These are phyloP conservation scores for Bathynomus jamesi DNA, from an alignment of 1,140 invertebrate species.

Conservation along the genomic window DNA sequence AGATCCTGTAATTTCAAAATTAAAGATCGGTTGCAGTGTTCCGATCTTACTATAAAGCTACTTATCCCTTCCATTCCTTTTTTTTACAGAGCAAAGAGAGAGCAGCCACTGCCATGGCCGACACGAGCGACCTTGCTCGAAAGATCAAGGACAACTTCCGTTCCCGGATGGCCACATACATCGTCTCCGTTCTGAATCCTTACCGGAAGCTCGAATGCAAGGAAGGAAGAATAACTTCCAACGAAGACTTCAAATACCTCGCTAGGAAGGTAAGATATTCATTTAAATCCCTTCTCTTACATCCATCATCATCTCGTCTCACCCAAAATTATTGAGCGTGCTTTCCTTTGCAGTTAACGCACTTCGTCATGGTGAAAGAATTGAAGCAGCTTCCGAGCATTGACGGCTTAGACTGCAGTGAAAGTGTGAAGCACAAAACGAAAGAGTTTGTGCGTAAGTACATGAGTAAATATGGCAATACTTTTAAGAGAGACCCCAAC, in stretches of 20 bases:
- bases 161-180: conserved; percentile 75
- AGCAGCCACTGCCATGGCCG: conserved; percentile 33
- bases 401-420: conserved; percentile 78
- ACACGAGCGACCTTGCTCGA: conserved; percentile 30
- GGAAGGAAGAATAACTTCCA: conserved; percentile 73
- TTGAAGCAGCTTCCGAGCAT: conserved; percentile 81
- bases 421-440: conserved; percentile 86
- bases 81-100: conserved; percentile 29
- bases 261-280: conserved; percentile 71
- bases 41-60: too few relatives aligned
- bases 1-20: too few relatives aligned
- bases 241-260: conserved; percentile 91
- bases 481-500: conserved; percentile 44
- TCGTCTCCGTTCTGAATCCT: conserved; percentile 82
- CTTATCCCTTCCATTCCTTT: too few relatives aligned
- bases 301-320: neutral
- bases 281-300: neutral
- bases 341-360: conserved; percentile 63
- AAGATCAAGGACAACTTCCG: conserved; percentile 81
- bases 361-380: conserved; percentile 94
- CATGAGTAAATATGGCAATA: conserved; percentile 77
- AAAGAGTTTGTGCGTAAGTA: conserved; percentile 92
- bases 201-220: conserved; percentile 77
- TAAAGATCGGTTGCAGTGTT: too few relatives aligned
- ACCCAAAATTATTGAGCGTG: too few relatives aligned